Conservation (phyloP, 2,797 vertebrate species). For the Morus bassanus region DNA sequence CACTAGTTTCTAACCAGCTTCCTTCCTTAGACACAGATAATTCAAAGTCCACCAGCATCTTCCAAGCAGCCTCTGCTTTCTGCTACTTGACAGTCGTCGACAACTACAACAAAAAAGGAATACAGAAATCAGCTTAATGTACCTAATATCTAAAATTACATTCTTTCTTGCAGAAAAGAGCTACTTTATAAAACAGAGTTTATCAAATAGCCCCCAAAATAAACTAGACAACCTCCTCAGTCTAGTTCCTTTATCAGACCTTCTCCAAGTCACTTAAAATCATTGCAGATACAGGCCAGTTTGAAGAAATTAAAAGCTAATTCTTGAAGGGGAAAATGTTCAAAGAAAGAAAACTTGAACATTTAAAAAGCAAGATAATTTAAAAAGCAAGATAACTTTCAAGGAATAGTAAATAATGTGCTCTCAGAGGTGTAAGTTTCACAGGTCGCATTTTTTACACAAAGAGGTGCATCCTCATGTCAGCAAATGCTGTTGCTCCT, state of each 20-base stretch:
- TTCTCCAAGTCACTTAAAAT: not conserved
- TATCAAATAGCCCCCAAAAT: not conserved
- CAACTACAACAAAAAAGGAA: not conserved
- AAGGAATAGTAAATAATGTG: not conserved
- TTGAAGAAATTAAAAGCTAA: not conserved
- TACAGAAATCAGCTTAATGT: not conserved
- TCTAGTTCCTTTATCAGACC: not conserved
- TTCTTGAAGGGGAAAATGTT: not conserved
- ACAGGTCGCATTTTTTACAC: not conserved
- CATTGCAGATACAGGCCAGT: not conserved
- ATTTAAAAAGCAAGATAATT: not conserved
- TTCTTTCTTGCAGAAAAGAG: not conserved
- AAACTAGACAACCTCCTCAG: not conserved
- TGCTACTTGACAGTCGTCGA: not conserved
- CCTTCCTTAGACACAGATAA: not conserved
- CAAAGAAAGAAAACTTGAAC: not conserved
- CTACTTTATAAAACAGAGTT: not conserved
- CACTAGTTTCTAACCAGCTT: not conserved
- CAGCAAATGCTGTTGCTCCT: not conserved
- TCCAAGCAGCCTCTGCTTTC: not conserved
- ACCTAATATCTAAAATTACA: not conserved
- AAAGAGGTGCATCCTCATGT: not conserved
- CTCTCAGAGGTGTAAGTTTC: not conserved
- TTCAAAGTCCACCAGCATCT: not conserved
- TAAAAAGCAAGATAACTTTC: not conserved